A percentile compares a stretch with the other conserved stretches of the same genome.
phyloP scores from a whole-genome alignment of 1,140 invertebrate genomes.

The Laupala kohalensis region DNA sequence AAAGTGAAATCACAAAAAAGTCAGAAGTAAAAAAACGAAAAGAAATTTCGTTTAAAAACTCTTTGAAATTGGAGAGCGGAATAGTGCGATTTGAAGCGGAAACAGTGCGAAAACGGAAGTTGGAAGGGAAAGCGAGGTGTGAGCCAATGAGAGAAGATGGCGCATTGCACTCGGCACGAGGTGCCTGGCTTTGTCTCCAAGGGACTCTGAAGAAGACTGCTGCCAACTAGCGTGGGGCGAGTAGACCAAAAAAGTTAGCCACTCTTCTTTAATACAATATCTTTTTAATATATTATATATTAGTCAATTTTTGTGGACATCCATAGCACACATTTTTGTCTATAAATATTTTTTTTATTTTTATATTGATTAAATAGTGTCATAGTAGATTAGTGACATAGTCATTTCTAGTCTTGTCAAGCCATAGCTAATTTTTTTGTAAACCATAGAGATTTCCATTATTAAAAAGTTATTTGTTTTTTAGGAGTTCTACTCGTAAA shows the following conservation, averaged over 20 bases:
- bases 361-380: background rate
- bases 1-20: too few species aligned
- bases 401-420: background rate
- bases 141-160: constrained; percentile 3
- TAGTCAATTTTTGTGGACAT: background rate
- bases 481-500: background rate
- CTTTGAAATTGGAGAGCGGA: background rate
- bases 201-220: background rate
- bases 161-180: background rate
- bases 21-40: background rate
- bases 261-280: constrained; percentile 1
- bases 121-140: background rate
- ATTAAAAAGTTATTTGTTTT: background rate
- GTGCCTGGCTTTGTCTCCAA: constrained; percentile 8
- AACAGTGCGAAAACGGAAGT: background rate
- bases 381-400: background rate
- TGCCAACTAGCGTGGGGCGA: constrained; percentile 13
- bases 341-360: background rate
- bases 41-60: too few species aligned
- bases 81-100: background rate
- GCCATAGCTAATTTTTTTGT: background rate
- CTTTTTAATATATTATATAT: background rate
- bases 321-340: background rate
- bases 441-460: background rate
- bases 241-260: constrained; percentile 11